phyloP scores from a whole-genome alignment of 2,113 vertebrate genomes.

The Girardinichthys multiradiatus region DNA sequence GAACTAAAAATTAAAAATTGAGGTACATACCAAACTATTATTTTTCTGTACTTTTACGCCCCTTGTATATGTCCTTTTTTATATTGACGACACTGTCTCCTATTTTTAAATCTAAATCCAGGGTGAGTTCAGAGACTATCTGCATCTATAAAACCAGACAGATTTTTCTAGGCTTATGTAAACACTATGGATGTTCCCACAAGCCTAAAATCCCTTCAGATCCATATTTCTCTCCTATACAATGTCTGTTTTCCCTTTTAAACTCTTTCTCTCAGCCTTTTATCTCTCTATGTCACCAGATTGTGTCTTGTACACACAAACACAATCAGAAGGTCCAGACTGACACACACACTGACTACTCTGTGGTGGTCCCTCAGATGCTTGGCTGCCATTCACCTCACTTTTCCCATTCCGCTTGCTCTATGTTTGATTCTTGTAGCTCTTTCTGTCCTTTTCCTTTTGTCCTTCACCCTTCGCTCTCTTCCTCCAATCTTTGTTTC shows the following conservation, averaged over 20 bases:
- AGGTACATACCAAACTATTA: no score
- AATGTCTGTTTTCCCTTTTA: background rate
- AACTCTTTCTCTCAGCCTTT: constrained; percentile 5
- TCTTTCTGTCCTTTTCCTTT: background rate
- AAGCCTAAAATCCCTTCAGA: constrained; percentile 42
- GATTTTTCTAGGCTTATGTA: constrained; percentile 29
- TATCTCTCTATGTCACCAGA: constrained; percentile 10
- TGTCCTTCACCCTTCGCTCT: constrained; percentile 3
- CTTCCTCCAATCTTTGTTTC: background rate
- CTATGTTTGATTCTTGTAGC: constrained; percentile 7
- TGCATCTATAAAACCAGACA: constrained; percentile 37
- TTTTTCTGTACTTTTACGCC: no score
- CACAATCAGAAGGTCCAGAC: constrained; percentile 2
- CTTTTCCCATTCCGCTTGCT: background rate
- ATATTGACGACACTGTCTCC: background rate
- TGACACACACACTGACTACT: constrained; percentile 42
- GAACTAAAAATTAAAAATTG: no score
- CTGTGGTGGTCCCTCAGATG: constrained; percentile 58
- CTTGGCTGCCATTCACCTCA: constrained; percentile 39
- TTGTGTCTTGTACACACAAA: constrained; percentile 12
- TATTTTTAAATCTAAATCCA: constrained; percentile 34
- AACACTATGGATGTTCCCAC: constrained; percentile 34
- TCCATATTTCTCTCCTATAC: constrained; percentile 19
- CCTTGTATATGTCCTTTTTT: no score
- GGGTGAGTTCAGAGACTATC: constrained; percentile 26